A percentile compares a stretch with the other conserved stretches of the same genome.
Conservation (phyloP, 2,113 vertebrate genomes). For the Ptilorrhoa leucosticta region DNA sequence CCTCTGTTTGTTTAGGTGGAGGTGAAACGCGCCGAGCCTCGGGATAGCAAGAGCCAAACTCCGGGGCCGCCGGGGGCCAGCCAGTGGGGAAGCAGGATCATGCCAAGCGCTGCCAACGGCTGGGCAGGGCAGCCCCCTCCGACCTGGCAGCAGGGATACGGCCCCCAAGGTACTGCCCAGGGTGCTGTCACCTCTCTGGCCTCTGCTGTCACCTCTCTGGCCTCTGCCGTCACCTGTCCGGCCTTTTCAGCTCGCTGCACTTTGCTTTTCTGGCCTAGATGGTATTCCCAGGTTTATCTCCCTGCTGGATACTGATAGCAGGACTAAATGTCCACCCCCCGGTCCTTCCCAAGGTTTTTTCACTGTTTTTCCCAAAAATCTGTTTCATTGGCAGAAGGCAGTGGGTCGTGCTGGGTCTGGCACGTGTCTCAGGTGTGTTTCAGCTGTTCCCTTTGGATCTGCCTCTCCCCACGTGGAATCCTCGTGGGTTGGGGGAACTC, state of each 20-base stretch:
- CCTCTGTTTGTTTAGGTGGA: slow-evolving; percentile 94
- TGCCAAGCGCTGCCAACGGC: slow-evolving; percentile 94
- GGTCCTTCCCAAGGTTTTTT: neutral
- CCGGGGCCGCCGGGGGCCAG: slow-evolving; percentile 86
- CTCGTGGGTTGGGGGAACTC: accelerated
- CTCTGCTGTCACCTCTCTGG: neutral
- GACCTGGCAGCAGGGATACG: slow-evolving; percentile 93
- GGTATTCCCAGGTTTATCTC: accelerated
- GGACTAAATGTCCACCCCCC: accelerated
- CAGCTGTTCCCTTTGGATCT: neutral
- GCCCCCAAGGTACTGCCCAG: slow-evolving; percentile 85
- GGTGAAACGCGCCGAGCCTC: slow-evolving; percentile 96
- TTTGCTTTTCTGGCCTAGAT: accelerated
- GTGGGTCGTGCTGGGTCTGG: neutral
- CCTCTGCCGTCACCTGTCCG: too few relatives aligned
- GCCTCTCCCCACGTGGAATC: accelerated
- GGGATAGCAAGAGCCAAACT: slow-evolving; percentile 92
- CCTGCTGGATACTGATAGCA: neutral
- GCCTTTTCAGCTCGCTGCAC: accelerated
- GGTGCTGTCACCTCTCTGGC: neutral
- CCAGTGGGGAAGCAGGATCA: slow-evolving; percentile 93
- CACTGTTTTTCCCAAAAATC: accelerated
- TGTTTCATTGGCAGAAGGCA: accelerated
- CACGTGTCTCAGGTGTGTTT: accelerated
- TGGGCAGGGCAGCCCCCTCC: slow-evolving; percentile 94